These are phyloP conservation scores for Noctua janthina DNA, from an alignment of 2,888 invertebrate genomes.

Conservation along the genomic window DNA sequence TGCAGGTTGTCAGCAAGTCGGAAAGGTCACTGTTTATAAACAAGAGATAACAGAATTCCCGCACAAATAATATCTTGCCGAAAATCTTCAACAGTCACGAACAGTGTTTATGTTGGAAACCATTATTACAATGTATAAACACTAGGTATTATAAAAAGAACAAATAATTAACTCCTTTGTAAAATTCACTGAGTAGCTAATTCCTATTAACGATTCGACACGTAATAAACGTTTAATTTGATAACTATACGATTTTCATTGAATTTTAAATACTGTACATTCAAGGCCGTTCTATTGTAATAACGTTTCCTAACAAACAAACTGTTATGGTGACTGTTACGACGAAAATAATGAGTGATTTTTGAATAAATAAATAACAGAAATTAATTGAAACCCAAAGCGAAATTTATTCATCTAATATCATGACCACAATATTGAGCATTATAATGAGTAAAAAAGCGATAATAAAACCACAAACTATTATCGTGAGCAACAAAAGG, in stretches of 20 bases:
- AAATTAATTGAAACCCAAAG: constrained; percentile 83
- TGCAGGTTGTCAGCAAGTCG: constrained; percentile 38
- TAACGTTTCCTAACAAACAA: constrained; percentile 62
- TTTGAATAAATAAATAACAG: constrained; percentile 76
- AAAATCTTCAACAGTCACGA: constrained; percentile 62
- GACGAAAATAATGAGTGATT: constrained; percentile 57
- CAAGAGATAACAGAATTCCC: constrained; percentile 58
- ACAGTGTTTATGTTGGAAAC: constrained; percentile 56
- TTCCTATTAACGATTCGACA: constrained; percentile 59
- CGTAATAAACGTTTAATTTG: constrained; percentile 46
- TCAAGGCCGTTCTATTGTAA: constrained; percentile 58
- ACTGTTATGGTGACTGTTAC: constrained; percentile 56
- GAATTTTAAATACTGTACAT: constrained; percentile 51
- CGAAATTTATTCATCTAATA: constrained; percentile 84
- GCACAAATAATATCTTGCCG: constrained; percentile 44
- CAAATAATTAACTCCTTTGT: constrained; percentile 20
- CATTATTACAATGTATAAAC: constrained; percentile 59
- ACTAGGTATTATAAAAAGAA: background rate
- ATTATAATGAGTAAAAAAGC: constrained; percentile 88
- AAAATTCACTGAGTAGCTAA: constrained; percentile 27
- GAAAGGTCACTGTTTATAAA: constrained; percentile 51
- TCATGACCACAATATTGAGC: constrained; percentile 89
- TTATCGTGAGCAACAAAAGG: constrained; percentile 85
- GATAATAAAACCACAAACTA: constrained; percentile 77
- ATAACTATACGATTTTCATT: constrained; percentile 40